A percentile compares a stretch with the other conserved stretches of the same genome.
phyloP scores from a whole-genome alignment of 2,113 vertebrate genomes.

The Eublepharis macularius region DNA sequence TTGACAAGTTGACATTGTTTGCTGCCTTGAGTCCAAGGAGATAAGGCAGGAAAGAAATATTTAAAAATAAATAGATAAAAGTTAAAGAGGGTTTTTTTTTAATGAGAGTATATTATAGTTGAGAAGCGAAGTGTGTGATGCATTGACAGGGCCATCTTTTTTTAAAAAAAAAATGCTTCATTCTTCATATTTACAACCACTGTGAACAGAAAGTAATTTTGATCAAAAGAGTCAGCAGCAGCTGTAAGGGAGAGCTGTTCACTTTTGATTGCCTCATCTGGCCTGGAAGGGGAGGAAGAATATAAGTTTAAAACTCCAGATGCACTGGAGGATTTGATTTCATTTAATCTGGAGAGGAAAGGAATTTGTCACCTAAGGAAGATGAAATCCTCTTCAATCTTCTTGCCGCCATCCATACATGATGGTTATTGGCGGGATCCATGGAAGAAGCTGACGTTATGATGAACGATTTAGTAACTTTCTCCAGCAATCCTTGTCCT shows the following conservation, averaged over 20 bases:
- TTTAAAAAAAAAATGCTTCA: constrained; percentile 60
- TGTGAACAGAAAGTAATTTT: constrained; percentile 54
- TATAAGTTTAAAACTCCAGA: constrained; percentile 59
- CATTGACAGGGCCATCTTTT: constrained; percentile 42
- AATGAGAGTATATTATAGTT: constrained; percentile 33
- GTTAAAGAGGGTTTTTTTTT: neutral
- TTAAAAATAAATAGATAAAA: too few relatives aligned
- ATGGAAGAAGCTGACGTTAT: constrained; percentile 47
- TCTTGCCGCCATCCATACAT: constrained; percentile 27
- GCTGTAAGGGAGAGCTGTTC: constrained; percentile 56
- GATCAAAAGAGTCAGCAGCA: constrained; percentile 66
- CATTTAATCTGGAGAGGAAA: constrained; percentile 60
- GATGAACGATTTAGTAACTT: constrained; percentile 61
- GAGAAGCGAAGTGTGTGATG: constrained; percentile 48
- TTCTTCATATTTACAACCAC: constrained; percentile 61
- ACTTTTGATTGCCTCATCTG: constrained; percentile 63
- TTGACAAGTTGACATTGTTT: too few relatives aligned
- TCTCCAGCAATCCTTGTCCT: constrained; percentile 46
- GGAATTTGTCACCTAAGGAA: constrained; percentile 64
- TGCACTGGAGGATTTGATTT: constrained; percentile 49
- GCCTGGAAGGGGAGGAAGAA: constrained; percentile 38
- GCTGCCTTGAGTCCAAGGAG: too few relatives aligned
- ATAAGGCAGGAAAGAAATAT: too few relatives aligned
- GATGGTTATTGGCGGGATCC: constrained; percentile 41
- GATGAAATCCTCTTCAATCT: constrained; percentile 60